phyloP scores from a whole-genome alignment of 1,140 invertebrate species.

The Drosophila arawakana region DNA sequence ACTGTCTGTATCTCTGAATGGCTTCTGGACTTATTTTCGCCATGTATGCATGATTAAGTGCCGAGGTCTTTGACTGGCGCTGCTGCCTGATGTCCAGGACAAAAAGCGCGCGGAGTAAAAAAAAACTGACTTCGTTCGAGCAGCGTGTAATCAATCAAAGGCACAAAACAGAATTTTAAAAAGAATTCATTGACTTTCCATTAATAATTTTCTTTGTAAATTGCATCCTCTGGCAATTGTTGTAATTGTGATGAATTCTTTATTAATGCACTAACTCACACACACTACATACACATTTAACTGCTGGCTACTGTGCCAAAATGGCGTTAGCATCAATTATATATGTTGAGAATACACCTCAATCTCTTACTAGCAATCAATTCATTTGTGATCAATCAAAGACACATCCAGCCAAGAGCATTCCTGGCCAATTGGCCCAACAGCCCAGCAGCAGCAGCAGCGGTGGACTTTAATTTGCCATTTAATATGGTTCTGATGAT shows the following conservation, averaged over 20 bases:
- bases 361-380: slow-evolving; percentile 21
- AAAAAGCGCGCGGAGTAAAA: slow-evolving; percentile 8
- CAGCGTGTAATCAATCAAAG: slow-evolving; percentile 74
- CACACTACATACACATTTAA: not conserved
- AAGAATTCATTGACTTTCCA: slow-evolving; percentile 80
- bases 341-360: slow-evolving; percentile 38
- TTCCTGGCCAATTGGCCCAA: slow-evolving; percentile 40
- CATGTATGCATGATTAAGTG: slow-evolving; percentile 73
- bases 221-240: slow-evolving; percentile 82
- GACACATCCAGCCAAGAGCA: slow-evolving; percentile 16
- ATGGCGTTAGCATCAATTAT: slow-evolving; percentile 79
- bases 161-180: slow-evolving; percentile 73
- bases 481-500: slow-evolving; percentile 66
- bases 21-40: slow-evolving; percentile 70
- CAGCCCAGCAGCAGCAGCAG: slow-evolving; percentile 29
- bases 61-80: slow-evolving; percentile 77
- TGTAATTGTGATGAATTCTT: slow-evolving; percentile 83
- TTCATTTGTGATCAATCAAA: slow-evolving; percentile 67
- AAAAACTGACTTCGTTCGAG: slow-evolving; percentile 9
- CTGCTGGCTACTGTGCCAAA: slow-evolving; percentile 36
- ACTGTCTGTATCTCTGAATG: slow-evolving; percentile 42
- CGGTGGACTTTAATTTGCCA: slow-evolving; percentile 48
- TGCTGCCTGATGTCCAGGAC: slow-evolving; percentile 35
- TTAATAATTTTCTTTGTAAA: slow-evolving; percentile 82
- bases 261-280: slow-evolving; percentile 57